Base-by-base conservation (phyloP, 1,140 invertebrate genomes). In the Heterodera schachtii region DNA sequence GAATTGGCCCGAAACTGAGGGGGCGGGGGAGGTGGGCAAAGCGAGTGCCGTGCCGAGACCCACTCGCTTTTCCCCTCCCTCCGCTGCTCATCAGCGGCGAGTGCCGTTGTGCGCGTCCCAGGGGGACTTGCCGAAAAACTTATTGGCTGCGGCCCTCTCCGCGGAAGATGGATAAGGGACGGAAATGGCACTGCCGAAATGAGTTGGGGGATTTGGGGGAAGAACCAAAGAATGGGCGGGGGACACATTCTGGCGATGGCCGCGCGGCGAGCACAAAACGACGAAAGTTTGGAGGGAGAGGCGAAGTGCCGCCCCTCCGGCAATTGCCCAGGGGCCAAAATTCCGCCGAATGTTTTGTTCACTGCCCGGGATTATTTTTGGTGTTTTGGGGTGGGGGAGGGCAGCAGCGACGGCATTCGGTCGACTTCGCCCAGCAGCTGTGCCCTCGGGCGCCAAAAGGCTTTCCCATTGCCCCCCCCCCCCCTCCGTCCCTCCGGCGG, bases 81-180 rank as follows among this genome's bases (percentile, higher is more conserved):
- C 7, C 69, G 13, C 31, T 31, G 1, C 69, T 19, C 31, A 19
- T 46, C 69, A n/a, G n/a, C 69, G 16, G 57, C 16, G 57, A 16
- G 57, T 11, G 57, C 9, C 57, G 57, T 60, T 60, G 57, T 71
- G 69, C 69, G 69, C 69, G 19, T 71, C 69, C 69, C 69, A n/a
- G 69, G 19, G 69, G 69, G 69, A 71, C 69, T 71, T 71, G 69
- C n/a, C 69, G 69, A 71, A 71, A 60, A 71, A 71, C 69, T 71
- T 71, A 71, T 71, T 71, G 69, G n/a, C 9, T 41, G 66, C 66
- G 4, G 47, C 47, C 9, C 47, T 60, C 11, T 9, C 57, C 57
- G 13, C 57, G 57, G 57, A 60, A 60, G 57, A 60, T 60, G 57
- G 57, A 60, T 60, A 60, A 60, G 57, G 57, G 57, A 9, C n/a